Conservation (phyloP, 2,888 invertebrate genomes). For the Keiferia lycopersicella region DNA sequence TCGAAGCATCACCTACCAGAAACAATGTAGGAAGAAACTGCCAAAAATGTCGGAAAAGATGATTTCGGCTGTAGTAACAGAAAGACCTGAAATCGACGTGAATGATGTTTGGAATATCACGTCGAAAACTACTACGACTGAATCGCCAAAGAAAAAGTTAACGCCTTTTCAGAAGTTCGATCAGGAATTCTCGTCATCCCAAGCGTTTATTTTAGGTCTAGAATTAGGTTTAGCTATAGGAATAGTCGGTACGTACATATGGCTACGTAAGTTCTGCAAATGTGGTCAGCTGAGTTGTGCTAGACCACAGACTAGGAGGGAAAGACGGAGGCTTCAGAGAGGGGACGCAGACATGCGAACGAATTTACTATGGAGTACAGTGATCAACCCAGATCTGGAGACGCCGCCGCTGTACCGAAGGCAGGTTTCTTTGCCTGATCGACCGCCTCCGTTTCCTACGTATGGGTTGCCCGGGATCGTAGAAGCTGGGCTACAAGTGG, state of each 20-base stretch:
- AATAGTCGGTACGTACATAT: conserved; percentile 68
- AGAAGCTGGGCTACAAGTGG: conserved; percentile 53
- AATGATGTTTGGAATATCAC: conserved; percentile 61
- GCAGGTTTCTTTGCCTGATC: conserved; percentile 58
- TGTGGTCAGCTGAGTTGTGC: conserved; percentile 54
- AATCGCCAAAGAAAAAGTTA: conserved; percentile 43
- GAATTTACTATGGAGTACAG: conserved; percentile 65
- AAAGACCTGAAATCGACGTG: conserved; percentile 63
- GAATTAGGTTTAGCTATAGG: conserved; percentile 71
- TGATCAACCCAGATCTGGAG: conserved; percentile 61
- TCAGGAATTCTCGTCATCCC: conserved; percentile 66
- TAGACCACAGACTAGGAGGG: conserved; percentile 49
- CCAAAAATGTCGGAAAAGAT: conserved; percentile 81
- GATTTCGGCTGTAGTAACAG: conserved; percentile 68
- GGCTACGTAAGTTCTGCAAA: conserved; percentile 63
- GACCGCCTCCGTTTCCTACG: conserved; percentile 49
- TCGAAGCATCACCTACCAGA: conserved; percentile 67
- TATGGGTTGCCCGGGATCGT: conserved; percentile 53
- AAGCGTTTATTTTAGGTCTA: conserved; percentile 69
- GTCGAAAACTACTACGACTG: conserved; percentile 38
- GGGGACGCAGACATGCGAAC: conserved; percentile 64
- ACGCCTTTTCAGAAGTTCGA: conserved; percentile 69
- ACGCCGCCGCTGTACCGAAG: conserved; percentile 69
- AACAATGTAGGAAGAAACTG: conserved; percentile 64
- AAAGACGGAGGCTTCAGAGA: conserved; percentile 49